A percentile compares a stretch with the other conserved stretches of the same genome.
Conservation (phyloP, 2,113 vertebrate species). For the Rhynchopsitta pachyrhyncha region DNA sequence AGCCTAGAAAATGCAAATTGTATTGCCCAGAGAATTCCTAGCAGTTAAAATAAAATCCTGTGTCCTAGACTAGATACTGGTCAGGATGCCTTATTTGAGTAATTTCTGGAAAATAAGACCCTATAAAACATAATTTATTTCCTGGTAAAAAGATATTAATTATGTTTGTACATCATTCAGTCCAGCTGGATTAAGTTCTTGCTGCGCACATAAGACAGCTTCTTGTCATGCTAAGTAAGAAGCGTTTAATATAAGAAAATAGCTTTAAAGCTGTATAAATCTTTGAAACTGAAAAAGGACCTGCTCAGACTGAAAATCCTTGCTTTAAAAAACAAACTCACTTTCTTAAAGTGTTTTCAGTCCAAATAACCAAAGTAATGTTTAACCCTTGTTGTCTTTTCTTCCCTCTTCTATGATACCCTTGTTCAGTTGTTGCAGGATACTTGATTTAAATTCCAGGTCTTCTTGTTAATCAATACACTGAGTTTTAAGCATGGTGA, state of each 20-base stretch:
- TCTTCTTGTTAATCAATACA: background rate
- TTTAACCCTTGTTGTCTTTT: background rate
- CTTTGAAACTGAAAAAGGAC: background rate
- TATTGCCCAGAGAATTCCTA: background rate
- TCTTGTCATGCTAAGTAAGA: background rate
- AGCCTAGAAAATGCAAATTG: background rate
- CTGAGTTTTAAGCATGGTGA: background rate
- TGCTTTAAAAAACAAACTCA: background rate
- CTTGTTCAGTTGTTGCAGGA: background rate
- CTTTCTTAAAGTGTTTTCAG: background rate
- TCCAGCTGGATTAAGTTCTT: constrained; percentile 33
- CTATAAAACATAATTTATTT: background rate
- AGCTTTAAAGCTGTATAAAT: background rate
- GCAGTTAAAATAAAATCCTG: background rate
- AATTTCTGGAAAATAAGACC: constrained; percentile 15
- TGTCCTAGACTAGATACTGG: background rate
- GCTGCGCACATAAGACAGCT: background rate
- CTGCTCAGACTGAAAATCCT: background rate
- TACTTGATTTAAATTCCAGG: background rate
- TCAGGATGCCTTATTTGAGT: background rate
- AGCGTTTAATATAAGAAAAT: constrained; percentile 19
- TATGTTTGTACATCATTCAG: background rate
- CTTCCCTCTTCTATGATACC: background rate
- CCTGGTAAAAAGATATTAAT: background rate
- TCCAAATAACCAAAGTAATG: background rate